Conservation (phyloP, 92 coral and sea anemone genomes). For the Siderastrea radians region DNA sequence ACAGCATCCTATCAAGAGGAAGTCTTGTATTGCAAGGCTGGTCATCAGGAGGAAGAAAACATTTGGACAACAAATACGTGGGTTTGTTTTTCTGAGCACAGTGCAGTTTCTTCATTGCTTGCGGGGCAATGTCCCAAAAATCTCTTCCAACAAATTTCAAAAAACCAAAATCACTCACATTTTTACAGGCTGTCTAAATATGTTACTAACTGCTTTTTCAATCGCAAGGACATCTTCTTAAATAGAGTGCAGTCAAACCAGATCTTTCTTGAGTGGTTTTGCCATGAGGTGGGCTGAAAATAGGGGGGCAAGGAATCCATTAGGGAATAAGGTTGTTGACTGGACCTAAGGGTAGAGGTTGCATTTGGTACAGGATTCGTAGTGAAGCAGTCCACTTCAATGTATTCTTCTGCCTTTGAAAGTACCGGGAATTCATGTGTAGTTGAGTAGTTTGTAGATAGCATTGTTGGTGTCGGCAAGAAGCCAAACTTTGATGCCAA, state of each 20-base stretch:
- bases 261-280: background rate
- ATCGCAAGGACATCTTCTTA: background rate
- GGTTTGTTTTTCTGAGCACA: too few species aligned
- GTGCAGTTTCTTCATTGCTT: too few species aligned
- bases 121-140: too few species aligned
- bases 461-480: conserved; percentile 36
- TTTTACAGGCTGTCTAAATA: background rate
- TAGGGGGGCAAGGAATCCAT: background rate
- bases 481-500: conserved; percentile 58
- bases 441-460: too few species aligned
- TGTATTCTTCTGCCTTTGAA: too few species aligned
- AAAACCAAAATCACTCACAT: background rate
- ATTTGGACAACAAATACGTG: too few species aligned
- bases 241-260: background rate
- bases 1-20: too few species aligned
- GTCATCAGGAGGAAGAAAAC: too few species aligned
- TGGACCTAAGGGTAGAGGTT: background rate
- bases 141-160: background rate
- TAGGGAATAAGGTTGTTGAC: background rate
- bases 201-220: background rate
- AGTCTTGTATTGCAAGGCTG: too few species aligned
- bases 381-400: background rate
- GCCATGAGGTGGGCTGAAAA: background rate
- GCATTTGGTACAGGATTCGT: background rate
- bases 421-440: too few species aligned